phyloP scores from a whole-genome alignment of 2,113 vertebrate genomes.

The Lepus europaeus region DNA sequence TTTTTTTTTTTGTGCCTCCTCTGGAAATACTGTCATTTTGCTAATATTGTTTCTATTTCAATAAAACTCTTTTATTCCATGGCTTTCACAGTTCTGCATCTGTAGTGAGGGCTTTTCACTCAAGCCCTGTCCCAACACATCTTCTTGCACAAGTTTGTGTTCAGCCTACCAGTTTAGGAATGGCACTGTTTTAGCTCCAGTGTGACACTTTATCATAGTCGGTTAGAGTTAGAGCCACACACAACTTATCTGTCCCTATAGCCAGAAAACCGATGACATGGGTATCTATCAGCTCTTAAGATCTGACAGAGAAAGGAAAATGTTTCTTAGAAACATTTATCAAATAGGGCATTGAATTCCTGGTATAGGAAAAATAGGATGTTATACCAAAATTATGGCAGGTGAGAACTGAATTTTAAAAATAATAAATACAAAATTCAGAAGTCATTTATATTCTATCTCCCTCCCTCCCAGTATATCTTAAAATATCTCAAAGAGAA shows the following conservation, averaged over 20 bases:
- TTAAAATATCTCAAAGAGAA: conserved; percentile 10
- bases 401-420: not conserved
- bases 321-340: conserved; percentile 35
- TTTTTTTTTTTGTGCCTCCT: not conserved
- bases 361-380: not conserved
- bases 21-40: conserved; percentile 48
- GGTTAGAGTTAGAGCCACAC: not conserved
- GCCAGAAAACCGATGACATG: not conserved
- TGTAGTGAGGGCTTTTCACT: not conserved
- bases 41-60: conserved; percentile 60
- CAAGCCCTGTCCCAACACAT: not conserved
- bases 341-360: not conserved
- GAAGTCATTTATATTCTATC: not conserved
- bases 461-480: not conserved
- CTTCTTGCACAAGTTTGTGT: conserved; percentile 11
- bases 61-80: conserved; percentile 9
- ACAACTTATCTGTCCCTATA: not conserved
- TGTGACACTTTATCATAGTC: not conserved
- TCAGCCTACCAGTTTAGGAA: conserved; percentile 23
- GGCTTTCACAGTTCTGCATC: not conserved
- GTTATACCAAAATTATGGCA: not conserved
- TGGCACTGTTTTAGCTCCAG: not conserved
- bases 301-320: not conserved
- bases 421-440: not conserved
- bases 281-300: not conserved